Evolutionary conservation across 30 jellyfish, hydroid and myxozoan genomes (phyloP), one percentile per base, ranked within the genome.

Genomic region (Rhopilema esculentum): DNA sequence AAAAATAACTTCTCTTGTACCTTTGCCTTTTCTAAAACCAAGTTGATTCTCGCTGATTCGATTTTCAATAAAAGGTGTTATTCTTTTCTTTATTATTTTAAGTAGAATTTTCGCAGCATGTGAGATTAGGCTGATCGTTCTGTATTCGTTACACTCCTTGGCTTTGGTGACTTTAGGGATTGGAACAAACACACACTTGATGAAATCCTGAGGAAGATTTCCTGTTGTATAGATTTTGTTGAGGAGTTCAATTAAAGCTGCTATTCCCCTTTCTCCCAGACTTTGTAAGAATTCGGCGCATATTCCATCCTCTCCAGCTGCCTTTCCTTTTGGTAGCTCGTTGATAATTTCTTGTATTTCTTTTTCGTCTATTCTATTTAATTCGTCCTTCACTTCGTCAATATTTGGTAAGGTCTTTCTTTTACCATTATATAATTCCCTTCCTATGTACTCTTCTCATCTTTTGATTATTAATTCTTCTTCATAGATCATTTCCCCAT

Each of bases 41-140:
- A 40, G 57, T 40, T 40, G 57, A 12, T 12, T 40, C 17, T n/a
- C 73, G 17, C 73, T 63, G 4, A 63, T 24, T 63, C 30, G 6
- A 20, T 24, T 63, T 63, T 63, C 73, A 2, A 63, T 63, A 4
- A 19, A 19, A 19, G 27, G 73, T 63, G 73, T 2, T 1, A 17
- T 63, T 24, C 17, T 63, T 63, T 63, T 63, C 73, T 63, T 63
- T 17, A 63, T 63, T 17, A 63, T 63, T 63, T 63, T 63, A 19
- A 63, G 73, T 2, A 63, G 73, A 63, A 63, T 63, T 63, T 63
- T 63, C 17, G 73, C 73, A 7, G 73, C 73, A 63, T 63, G 73
- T 2, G 73, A 8, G 7, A 24, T 63, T n/a, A 63, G n/a, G 30
- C 73, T 63, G 4, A 63, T 63, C 4, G 73, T 24, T 63, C 73